Evolutionary conservation across 2,888 invertebrate genomes (phyloP), one percentile per base, ranked within the genome.

Genomic region (Boloria euphrosyne): DNA sequence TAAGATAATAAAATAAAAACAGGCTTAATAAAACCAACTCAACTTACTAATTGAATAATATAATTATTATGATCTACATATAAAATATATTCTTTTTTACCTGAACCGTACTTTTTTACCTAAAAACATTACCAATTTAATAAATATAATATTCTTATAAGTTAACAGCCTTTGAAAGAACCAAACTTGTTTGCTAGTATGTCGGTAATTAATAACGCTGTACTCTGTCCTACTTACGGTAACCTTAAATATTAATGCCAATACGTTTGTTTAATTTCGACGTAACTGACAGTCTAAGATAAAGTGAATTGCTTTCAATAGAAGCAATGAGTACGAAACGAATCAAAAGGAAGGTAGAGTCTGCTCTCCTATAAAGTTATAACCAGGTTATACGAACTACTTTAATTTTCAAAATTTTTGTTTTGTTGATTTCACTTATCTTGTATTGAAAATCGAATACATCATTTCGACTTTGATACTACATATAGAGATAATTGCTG

Each of bases 151-250:
- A 57, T 46, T 16, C 13, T 5, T 22, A 16, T n/a, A 13, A 44
- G 46, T 13, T 22, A 57, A 4, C 57, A 67, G 67, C 67, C 69
- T 64, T 53, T 31, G 62, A 68, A 62, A 53, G 54, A 17, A 17
- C 59, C 13, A 72, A 75, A 73, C 74, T 73, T 69, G 76, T 76
- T 76, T 64, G 68, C 67, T 70, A 72, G 73, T 75, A 66, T 76
- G 75, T 73, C 74, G 74, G 77, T 79, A 75, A 79, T 78, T 79
- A 77, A 79, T 76, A 75, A 74, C 74, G 71, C 74, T 71, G 70
- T 72, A 74, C 74, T 70, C 67, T 74, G 79, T 74, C 76, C 79
- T 76, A 80, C 76, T 76, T 79, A 71, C 67, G 65, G 67, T 73
- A 76, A 74, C 74, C 73, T 75, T 71, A 72, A 73, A 67, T 67